phyloP scores from a whole-genome alignment of 2,888 invertebrate genomes.

The Mycalesis mineus region DNA sequence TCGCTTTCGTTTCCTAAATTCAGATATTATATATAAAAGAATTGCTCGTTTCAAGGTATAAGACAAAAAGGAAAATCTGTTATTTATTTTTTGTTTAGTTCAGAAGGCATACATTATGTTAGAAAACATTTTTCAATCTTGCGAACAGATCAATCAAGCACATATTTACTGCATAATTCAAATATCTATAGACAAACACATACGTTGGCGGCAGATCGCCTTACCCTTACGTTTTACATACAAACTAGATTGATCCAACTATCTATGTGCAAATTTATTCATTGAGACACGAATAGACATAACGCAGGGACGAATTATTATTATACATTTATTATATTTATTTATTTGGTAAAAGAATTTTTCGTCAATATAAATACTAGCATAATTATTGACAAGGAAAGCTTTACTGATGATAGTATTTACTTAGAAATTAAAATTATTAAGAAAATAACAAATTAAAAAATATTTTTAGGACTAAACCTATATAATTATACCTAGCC shows the following conservation, averaged over 20 bases:
- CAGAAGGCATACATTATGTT: not conserved
- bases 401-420: too few species aligned
- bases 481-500: too few species aligned
- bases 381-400: too few species aligned
- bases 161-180: not conserved
- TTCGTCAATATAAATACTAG: too few species aligned
- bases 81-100: not conserved
- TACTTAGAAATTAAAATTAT: too few species aligned
- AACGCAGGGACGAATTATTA: conserved; percentile 2
- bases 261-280: conserved; percentile 36
- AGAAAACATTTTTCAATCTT: not conserved
- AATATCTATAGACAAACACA: not conserved
- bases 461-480: too few species aligned
- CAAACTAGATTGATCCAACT: conserved; percentile 15
- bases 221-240: conserved; percentile 17
- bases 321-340: conserved; percentile 1
- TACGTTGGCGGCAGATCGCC: conserved; percentile 7
- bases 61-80: too few species aligned
- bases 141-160: not conserved
- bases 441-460: too few species aligned
- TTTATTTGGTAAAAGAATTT: not conserved
- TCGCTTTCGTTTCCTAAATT: too few species aligned
- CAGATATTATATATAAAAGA: too few species aligned
- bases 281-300: conserved; percentile 22
- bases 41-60: too few species aligned